Evolutionary conservation across 2,113 vertebrate species (phyloP), one percentile per base, ranked within the genome.

Genomic region (Malurus elegans): DNA sequence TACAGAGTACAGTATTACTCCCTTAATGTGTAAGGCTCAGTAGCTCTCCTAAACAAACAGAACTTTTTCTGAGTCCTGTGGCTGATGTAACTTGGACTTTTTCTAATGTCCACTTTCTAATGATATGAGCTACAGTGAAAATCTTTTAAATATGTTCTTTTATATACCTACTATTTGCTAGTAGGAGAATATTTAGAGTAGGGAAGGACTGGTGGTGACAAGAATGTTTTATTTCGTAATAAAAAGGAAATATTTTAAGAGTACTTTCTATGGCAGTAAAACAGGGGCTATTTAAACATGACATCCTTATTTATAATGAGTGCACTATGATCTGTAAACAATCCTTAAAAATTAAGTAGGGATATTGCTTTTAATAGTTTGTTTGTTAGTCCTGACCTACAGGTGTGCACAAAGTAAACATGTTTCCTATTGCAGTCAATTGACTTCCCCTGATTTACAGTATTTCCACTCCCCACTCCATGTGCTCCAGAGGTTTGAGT

Each of bases 291-390:
- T 79, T 92, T 92, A 93, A 95, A 90, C 36, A 11, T 74, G 75
- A 84, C 86, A 88, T 76, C 24, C 64, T 66, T 83, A 88, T 92
- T 86, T 88, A 92, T 86, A 93, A 95, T 83, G 82, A 93, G 56
- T 62, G 47, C 32, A 90, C 91, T 94, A 91, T 93, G 88, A 90
- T 95, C 79, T 94, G 88, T 93, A 95, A 94, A 95, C 79, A 94
- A 75, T 91, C 65, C 34, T 89, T 95, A 90, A 94, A 96, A 85
- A 87, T 74, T 91, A 95, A 89, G 40, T n/a, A 51, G 58, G 65
- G 44, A 87, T 92, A 87, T 79, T 87, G 73, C 18, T 92, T 93
- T 93, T 85, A 92, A 88, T 82, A 79, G 75, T 47, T 54, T 10
- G 1, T 86, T 96, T 92, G 86, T 51, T 88, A 69, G 70, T 78